phyloP scores from a whole-genome alignment of 2,797 vertebrate genomes.

The Sebastes flavidus region DNA sequence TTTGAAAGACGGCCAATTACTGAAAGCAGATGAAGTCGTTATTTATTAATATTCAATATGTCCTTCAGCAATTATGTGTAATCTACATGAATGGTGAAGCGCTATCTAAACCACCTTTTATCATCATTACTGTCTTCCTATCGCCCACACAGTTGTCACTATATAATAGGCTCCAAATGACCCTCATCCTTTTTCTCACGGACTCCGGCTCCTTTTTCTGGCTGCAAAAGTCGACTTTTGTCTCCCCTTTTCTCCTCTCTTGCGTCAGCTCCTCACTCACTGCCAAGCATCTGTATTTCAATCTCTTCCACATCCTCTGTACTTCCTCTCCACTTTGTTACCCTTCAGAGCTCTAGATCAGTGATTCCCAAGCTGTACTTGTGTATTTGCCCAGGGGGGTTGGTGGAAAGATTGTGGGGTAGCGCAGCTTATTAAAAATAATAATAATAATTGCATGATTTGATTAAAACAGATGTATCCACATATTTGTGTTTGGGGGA shows the following conservation, averaged over 20 bases:
- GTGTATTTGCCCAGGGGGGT: neutral
- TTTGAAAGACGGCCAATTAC: conserved; percentile 27
- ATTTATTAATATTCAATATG: conserved; percentile 51
- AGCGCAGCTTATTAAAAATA: neutral
- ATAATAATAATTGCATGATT: neutral
- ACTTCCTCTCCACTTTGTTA: neutral
- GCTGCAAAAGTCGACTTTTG: neutral
- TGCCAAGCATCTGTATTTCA: conserved; percentile 9
- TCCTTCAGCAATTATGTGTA: conserved; percentile 44
- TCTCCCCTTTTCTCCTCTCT: neutral
- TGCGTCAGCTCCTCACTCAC: neutral
- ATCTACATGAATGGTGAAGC: conserved; percentile 34
- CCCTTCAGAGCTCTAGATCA: neutral
- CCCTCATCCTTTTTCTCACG: conserved; percentile 27
- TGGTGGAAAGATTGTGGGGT: neutral
- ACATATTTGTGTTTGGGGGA: neutral
- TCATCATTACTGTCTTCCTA: conserved; percentile 40
- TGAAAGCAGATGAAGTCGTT: conserved; percentile 23
- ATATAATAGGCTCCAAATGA: conserved; percentile 48
- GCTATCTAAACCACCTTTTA: conserved; percentile 10
- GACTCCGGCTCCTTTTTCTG: neutral
- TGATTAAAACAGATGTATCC: neutral
- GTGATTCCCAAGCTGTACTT: neutral
- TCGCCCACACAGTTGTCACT: conserved; percentile 30
- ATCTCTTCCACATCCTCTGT: neutral